Base-by-base conservation (phyloP, 2,113 vertebrate genomes). In the Monopterus albus region DNA sequence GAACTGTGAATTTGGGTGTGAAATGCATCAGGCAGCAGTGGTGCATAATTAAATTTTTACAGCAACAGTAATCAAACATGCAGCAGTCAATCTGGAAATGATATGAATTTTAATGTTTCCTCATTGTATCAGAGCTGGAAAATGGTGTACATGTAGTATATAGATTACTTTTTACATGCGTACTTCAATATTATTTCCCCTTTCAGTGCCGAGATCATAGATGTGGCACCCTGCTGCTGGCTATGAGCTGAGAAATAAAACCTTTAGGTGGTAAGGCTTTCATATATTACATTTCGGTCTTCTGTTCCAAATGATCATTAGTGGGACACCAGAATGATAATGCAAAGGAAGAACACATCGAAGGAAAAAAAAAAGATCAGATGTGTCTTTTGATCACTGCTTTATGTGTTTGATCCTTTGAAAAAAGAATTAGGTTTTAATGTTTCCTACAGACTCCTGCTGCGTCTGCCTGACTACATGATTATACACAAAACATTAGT, bases 1-100 rank as follows among this genome's bases (percentile, higher is more conserved):
- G 65, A 45, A 56, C 38, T 60, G 77, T 76, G 51, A 81, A 60
- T 78, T 62, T 57, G 53, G 50, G 78, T 75, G 50, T 49, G 47
- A 56, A 17, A 79, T 60, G 60, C 58, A 72, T 63, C 43, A 51
- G 53, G 50, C 60, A 31, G 74, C 51, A 18, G 18, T 21, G 72
- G 66, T 58, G 73, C 80, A 47, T 39, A 71, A 61, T 68, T 5
- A n/a, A 25, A 64, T 53, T 78, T 83, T 79, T 75, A 78, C 74
- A 76, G 71, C 76, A n/a, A n/a, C n/a, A 72, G 82, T 60, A 79
- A 90, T 90, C 81, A 85, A 87, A 86, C 79, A 69, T 26, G 50
- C 36, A 43, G 60, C 51, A 25, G 45, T 62, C 67, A 64, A 43
- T 35, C 51, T 77, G 55, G 46, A 50, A 83, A 67, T 28, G 18